Evolutionary conservation across 2,888 invertebrate species (phyloP), one percentile per base, ranked within the genome.

Genomic region (Heliconius erato): DNA sequence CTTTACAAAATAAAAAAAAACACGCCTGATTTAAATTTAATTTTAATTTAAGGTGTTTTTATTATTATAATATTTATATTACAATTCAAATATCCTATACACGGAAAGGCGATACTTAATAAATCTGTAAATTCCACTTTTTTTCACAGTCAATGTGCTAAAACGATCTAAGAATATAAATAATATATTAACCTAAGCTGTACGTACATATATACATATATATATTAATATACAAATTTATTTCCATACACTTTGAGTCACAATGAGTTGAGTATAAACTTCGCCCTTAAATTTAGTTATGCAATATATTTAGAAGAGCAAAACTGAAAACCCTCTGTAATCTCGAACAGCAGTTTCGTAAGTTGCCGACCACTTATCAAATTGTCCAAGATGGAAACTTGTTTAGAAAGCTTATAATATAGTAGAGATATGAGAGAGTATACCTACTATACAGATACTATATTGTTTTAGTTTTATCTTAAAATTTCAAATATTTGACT

Each of bases 321-420:
- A 79, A 79, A 77, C 79, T 79, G 82, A 83, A 86, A 84, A 40
- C 44, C 84, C 82, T 84, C 82, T 85, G 82, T 77, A 86, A 85
- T 86, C 83, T 84, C 83, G 49, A 44, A 68, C 84, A 83, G 81
- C 80, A 85, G 80, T 85, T 84, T 82, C 84, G 82, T 82, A 87
- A 86, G 83, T 85, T 84, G 63, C 80, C 84, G 85, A 79, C 84
- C 85, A 83, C 84, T 86, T 84, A 85, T 87, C 86, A 83, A 86
- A 84, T 85, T 85, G 83, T 80, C 84, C 82, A 82, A 86, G 84
- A 83, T 79, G 67, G 76, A 79, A 85, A 85, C 84, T 84, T 80
- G 80, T 77, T 81, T 82, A 68, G 80, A 74, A 69, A 65, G 81
- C 80, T 74, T 76, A 71, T 44, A 65, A 78, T 78, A 67, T 40